phyloP scores from a whole-genome alignment of 2,888 invertebrate species.

The Limnephilus marmoratus region DNA sequence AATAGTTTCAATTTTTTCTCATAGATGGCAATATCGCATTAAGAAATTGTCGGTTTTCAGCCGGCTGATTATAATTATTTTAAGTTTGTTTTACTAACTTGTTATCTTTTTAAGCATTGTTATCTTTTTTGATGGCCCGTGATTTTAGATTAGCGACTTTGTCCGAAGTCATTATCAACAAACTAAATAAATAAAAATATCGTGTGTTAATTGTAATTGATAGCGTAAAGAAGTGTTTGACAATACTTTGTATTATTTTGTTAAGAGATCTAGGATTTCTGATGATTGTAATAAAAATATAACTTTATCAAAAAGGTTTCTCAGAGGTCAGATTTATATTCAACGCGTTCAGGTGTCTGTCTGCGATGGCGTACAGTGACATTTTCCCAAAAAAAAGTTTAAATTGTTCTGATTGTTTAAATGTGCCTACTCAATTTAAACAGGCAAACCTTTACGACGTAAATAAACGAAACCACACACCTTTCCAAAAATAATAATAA shows the following conservation, averaged over 20 bases:
- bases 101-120: background rate
- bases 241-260: background rate
- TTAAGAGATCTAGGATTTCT: background rate
- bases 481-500: no score
- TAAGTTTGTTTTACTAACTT: no score
- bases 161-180: background rate
- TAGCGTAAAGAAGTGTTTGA: background rate
- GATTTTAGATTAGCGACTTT: background rate
- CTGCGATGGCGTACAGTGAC: no score
- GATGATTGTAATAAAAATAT: background rate
- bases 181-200: background rate
- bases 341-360: no score
- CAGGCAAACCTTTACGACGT: no score
- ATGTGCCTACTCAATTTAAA: no score
- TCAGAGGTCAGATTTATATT: no score
- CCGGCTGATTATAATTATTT: background rate
- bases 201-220: background rate
- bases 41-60: background rate
- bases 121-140: background rate
- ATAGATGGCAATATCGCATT: background rate
- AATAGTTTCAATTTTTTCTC: background rate
- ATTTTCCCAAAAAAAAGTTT: no score
- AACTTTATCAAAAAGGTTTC: background rate
- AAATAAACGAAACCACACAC: no score
- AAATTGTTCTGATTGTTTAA: no score